Base-by-base conservation (phyloP, 1,140 invertebrate species). In the Drosophila funebris region DNA sequence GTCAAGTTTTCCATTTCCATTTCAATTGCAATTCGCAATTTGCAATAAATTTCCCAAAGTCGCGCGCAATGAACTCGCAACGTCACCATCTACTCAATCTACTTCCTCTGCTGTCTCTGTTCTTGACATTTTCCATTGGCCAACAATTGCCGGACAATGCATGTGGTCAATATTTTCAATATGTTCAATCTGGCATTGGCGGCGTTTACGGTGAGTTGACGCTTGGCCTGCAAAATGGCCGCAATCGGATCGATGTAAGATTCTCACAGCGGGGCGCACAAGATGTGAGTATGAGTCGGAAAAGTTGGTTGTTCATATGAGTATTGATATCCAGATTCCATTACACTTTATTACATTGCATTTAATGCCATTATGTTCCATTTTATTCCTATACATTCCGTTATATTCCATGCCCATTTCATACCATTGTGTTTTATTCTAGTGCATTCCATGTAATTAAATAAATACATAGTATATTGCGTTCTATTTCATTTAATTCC, bases 231-330 rank as follows among this genome's bases (percentile, higher is more conserved):
- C 13, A 9, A 20, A 62, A 24, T 41, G 83, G 83, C 16, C 63
- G 43, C 29, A 87, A 87, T 48, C 72, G 61, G 22, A 58, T 87
- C 13, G 78, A 87, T 41, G n/a, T 88, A 48, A 50, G 78, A 5
- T 73, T 87, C 61, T 68, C 83, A 9, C 78, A 83, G 29, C 60
- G 36, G 18, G 64, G 63, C 14, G 4, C 13, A 3, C 39, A 66
- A 39, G 36, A 44, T 33, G 82, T 85, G 78, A 16, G 78, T 57
- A 31, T 5, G 11, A 3, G 11, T 44, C 33, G 41, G 50, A 29
- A 29, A 18, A 27, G 4, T 13, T n/a, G n/a, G 31, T 1, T 33
- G 2, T 3, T n/a, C 11, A 41, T 18, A 18, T 9, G 18, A 24
- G 8, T 6, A 24, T n/a, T 44, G 43, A 22, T 14, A 43, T 43